These are phyloP conservation scores for Dipodomys ordii DNA, from an alignment of 2,113 vertebrate genomes.

Conservation along the genomic window DNA sequence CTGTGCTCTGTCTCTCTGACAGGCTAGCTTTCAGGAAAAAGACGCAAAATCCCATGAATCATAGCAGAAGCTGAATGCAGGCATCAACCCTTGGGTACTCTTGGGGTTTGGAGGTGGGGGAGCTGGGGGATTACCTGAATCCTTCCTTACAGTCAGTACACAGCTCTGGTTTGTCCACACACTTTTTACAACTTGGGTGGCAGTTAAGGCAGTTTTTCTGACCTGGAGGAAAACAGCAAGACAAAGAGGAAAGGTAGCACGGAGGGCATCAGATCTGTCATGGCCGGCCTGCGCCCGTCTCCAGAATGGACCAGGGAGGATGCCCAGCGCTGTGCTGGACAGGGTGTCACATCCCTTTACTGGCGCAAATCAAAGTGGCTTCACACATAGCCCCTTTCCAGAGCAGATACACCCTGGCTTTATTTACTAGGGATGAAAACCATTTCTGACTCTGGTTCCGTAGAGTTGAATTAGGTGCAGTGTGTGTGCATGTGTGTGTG, in stretches of 20 bases:
- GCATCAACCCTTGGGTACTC: accelerated
- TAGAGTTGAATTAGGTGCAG: not conserved
- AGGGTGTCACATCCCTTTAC: not conserved
- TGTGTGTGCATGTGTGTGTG: no score
- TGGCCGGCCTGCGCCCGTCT: not conserved
- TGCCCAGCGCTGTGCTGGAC: no score
- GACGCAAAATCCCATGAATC: not conserved
- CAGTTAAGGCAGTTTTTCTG: slow-evolving; percentile 92
- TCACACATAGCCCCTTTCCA: not conserved
- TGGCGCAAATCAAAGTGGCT: not conserved
- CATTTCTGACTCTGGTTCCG: not conserved
- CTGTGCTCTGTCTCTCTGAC: not conserved
- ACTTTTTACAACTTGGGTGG: slow-evolving; percentile 91
- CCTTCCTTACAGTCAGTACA: slow-evolving; percentile 92
- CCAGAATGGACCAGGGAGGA: not conserved
- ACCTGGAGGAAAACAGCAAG: slow-evolving; percentile 83
- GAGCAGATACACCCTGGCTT: not conserved
- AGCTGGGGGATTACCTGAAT: slow-evolving; percentile 89
- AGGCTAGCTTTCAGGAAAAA: not conserved
- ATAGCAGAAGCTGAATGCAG: not conserved
- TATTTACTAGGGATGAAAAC: not conserved
- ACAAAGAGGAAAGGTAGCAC: not conserved
- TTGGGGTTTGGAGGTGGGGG: no score
- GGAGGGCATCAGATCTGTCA: not conserved
- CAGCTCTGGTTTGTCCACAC: slow-evolving; percentile 88